Evolutionary conservation across 2,113 vertebrate species (phyloP).

Genomic region (Baryphthengus martii): DNA sequence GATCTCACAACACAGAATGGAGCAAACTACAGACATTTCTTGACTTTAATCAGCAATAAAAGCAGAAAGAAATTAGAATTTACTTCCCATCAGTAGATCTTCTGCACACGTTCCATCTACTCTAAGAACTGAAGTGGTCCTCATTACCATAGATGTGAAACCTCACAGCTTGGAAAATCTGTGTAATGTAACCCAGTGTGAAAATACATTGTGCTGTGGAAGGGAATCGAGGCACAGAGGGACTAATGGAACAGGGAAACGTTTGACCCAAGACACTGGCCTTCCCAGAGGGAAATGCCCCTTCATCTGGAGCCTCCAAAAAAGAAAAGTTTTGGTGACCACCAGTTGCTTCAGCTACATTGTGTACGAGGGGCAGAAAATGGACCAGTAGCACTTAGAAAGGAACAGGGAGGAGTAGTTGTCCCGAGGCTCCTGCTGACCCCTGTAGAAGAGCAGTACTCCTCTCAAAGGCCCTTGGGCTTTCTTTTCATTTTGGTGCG

Average conservation of each 20-base stretch:
- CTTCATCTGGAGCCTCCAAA: not conserved
- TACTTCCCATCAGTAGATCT: conserved; percentile 71
- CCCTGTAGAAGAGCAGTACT: not conserved
- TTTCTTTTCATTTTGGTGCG: not conserved
- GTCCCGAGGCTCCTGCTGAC: not conserved
- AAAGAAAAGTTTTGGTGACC: not conserved
- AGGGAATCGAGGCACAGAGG: not conserved
- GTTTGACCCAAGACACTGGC: not conserved
- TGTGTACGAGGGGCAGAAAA: not conserved
- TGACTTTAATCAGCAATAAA: conserved; percentile 75
- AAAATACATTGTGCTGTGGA: not conserved
- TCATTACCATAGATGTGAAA: conserved; percentile 9
- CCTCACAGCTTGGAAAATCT: not conserved
- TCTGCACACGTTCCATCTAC: conserved; percentile 18
- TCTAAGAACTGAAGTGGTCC: not conserved
- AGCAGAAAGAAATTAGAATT: conserved; percentile 73
- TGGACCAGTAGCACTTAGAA: not conserved
- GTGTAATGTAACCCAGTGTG: not conserved
- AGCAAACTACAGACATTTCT: conserved; percentile 69
- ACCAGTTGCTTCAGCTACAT: not conserved
- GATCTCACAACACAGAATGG: conserved; percentile 72
- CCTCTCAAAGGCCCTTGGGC: not conserved
- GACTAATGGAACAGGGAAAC: not conserved
- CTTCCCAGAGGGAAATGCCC: not conserved
- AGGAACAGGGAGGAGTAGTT: not conserved